Conservation (phyloP, 1,140 invertebrate genomes). For the Aporrectodea caliginosa region DNA sequence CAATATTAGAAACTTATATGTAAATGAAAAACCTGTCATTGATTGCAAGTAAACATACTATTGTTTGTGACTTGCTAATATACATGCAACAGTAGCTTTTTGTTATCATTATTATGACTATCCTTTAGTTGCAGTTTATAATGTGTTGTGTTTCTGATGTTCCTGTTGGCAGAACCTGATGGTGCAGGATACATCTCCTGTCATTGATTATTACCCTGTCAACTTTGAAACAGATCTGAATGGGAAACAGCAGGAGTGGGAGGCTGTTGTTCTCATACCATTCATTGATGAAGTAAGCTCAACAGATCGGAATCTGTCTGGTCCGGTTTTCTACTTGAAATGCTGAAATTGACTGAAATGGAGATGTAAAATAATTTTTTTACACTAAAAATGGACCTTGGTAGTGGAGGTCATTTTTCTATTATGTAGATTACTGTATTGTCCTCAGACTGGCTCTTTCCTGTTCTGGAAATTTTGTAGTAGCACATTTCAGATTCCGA, state of each 20-base stretch:
- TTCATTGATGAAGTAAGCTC: conserved; percentile 87
- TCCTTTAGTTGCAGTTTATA: neutral
- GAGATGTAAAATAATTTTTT: too few relatives aligned
- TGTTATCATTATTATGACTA: too few relatives aligned
- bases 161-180: conserved; percentile 63
- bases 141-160: neutral
- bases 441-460: too few relatives aligned
- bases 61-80: neutral
- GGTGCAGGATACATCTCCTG: conserved; percentile 73
- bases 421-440: too few relatives aligned
- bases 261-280: conserved; percentile 92
- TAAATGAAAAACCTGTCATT: neutral
- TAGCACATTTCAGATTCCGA: too few relatives aligned
- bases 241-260: conserved; percentile 94
- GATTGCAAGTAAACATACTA: neutral
- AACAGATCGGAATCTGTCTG: too few relatives aligned
- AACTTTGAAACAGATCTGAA: conserved; percentile 77
- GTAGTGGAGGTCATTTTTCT: too few relatives aligned
- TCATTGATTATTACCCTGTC: conserved; percentile 83
- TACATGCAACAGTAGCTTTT: too few relatives aligned
- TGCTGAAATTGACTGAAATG: too few relatives aligned
- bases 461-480: too few relatives aligned
- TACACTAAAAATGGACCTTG: too few relatives aligned
- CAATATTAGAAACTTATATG: neutral
- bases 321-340: too few relatives aligned